A percentile compares a stretch with the other conserved stretches of the same genome.
Conservation (phyloP, 2,888 invertebrate genomes). For the Agrenia bidenticulata region DNA sequence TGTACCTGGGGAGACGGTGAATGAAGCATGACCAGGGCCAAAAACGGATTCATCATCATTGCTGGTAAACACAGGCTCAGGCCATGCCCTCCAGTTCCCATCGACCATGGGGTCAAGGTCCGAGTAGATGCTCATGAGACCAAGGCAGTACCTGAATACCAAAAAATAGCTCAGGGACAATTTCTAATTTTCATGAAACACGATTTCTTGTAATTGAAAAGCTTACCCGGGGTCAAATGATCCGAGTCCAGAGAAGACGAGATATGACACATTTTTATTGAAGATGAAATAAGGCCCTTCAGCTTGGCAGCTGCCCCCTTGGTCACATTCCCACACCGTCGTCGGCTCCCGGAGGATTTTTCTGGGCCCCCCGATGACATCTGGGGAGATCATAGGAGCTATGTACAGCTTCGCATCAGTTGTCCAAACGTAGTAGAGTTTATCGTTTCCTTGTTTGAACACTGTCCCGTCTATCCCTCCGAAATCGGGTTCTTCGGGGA, state of each 20-base stretch:
- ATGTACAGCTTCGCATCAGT: neutral
- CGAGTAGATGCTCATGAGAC: constrained; percentile 31
- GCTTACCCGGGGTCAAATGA: constrained; percentile 26
- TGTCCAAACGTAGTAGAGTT: constrained; percentile 16
- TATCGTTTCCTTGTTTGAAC: constrained; percentile 11
- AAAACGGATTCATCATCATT: constrained; percentile 42
- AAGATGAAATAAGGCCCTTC: constrained; percentile 40
- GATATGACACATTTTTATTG: constrained; percentile 30
- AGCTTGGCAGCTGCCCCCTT: constrained; percentile 3
- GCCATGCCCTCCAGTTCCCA: constrained; percentile 21
- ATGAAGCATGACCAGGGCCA: constrained; percentile 38
- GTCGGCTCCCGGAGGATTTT: constrained; percentile 12
- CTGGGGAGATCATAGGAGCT: neutral
- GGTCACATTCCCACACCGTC: neutral
- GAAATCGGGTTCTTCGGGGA: constrained; percentile 12
- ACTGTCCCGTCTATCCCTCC: constrained; percentile 19
- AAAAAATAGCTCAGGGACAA: too few species aligned
- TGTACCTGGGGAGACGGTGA: constrained; percentile 32
- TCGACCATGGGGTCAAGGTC: constrained; percentile 30
- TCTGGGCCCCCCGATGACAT: constrained; percentile 3
- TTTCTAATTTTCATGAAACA: too few species aligned
- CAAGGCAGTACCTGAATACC: constrained; percentile 28
- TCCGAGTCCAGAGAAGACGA: constrained; percentile 35
- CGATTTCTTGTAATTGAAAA: neutral
- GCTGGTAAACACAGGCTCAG: constrained; percentile 29